Base-by-base conservation (phyloP, 2,797 vertebrate species). In the Halcyon smyrnensis region DNA sequence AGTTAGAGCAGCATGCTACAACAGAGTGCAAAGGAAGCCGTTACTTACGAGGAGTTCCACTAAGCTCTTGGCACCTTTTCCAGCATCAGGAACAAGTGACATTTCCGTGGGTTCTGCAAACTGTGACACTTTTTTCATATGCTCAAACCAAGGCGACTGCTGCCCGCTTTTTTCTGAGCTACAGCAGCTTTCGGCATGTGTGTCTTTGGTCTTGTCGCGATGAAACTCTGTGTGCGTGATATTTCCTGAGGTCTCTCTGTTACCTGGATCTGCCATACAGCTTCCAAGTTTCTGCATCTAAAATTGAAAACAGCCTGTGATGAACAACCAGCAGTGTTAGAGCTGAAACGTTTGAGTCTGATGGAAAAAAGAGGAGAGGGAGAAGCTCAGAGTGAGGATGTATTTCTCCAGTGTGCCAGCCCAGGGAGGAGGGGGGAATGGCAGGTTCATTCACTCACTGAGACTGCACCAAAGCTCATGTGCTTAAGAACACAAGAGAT, bases 11-110 rank as follows among this genome's bases (percentile, higher is more conserved):
- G 11, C 12, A 28, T 0, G n/a, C 67, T 32, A 60, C 60, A 67
- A 25, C 54, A 27, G 25, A 86, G 65, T 3, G 25, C 45, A 3
- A 80, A 74, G 10, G 6, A 41, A 70, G 64, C 0, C 0, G 37
- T 76, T 91, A 99, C 99, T 99, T 96, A 99, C 99, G 97, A 99
- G 98, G 90, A 99, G 98, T 97, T 99, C 99, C 97, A 98, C 98
- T 94, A 99, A 98, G 97, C 98, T 99, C 96, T 99, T 99, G 95
- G 97, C 96, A 96, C 98, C 97, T 97, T 97, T 98, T 96, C 98
- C 98, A 17, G 97, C 95, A 85, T 98, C 98, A 25, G 98, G 97
- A 96, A 96, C 97, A 63, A 97, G 84, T 63, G 98, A 98, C n/a
- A 95, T 96, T 93, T 98, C 98, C 89, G 98, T 95, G 51, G 97